These are phyloP conservation scores for Glyptemys insculpta DNA, from an alignment of 2,797 vertebrate species.

Conservation along the genomic window DNA sequence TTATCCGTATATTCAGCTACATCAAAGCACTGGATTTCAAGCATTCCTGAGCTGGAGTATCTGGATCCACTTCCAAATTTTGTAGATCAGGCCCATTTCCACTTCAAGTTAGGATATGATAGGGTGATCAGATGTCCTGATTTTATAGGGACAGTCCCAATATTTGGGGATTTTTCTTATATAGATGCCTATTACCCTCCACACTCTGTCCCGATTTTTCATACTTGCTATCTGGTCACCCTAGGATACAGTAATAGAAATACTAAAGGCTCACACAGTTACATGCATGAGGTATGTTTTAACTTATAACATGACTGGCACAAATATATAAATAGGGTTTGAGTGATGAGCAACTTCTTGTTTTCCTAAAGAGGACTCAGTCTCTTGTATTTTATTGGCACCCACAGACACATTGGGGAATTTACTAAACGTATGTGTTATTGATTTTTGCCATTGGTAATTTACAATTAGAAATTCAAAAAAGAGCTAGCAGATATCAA, in stretches of 20 bases:
- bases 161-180: too few species aligned
- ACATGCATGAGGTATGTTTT: neutral
- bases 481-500: slow-evolving; percentile 23
- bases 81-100: neutral
- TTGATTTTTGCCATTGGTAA: slow-evolving; percentile 30
- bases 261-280: neutral
- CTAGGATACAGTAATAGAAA: too few species aligned
- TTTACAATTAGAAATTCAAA: slow-evolving; percentile 42
- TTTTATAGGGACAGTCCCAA: too few species aligned
- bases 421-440: neutral
- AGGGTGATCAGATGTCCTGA: too few species aligned
- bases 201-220: too few species aligned
- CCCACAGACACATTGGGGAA: neutral
- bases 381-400: slow-evolving; percentile 35
- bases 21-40: neutral
- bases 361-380: neutral
- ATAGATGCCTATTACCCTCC: too few species aligned
- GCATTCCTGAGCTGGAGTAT: neutral
- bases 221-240: too few species aligned
- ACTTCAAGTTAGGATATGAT: neutral
- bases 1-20: neutral
- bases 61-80: neutral
- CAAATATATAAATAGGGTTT: neutral
- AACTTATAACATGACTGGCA: neutral
- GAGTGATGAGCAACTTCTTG: neutral